Evolutionary conservation across 2,888 invertebrate genomes (phyloP).

Genomic region (Hirtodrosophila alboralis): DNA sequence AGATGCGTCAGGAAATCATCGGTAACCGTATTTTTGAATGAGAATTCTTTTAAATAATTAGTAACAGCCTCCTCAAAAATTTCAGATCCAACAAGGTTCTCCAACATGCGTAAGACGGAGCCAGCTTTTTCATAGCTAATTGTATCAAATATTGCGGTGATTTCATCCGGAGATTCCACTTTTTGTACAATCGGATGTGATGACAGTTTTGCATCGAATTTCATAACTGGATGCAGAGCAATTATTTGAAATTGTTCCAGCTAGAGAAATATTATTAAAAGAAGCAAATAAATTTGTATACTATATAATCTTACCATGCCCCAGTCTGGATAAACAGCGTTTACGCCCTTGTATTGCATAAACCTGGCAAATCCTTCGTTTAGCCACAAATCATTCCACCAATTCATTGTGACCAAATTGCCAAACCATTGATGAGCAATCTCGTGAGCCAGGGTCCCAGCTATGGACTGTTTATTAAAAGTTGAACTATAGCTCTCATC

Average conservation of each 20-base stretch:
- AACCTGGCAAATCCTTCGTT: slow-evolving; percentile 96
- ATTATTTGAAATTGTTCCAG: slow-evolving; percentile 89
- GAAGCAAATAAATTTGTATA: too few relatives aligned
- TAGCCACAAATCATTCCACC: slow-evolving; percentile 97
- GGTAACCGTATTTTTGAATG: slow-evolving; percentile 91
- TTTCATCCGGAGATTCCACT: slow-evolving; percentile 93
- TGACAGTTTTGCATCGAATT: slow-evolving; percentile 90
- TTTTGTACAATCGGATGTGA: slow-evolving; percentile 95
- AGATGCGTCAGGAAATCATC: slow-evolving; percentile 87
- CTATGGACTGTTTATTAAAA: slow-evolving; percentile 90
- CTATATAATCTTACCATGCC: slow-evolving; percentile 88
- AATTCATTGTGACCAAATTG: slow-evolving; percentile 94
- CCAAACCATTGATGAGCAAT: slow-evolving; percentile 98
- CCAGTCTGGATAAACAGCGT: slow-evolving; percentile 90
- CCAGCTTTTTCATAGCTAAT: slow-evolving; percentile 96
- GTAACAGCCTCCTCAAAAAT: slow-evolving; percentile 90
- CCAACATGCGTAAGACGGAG: slow-evolving; percentile 93
- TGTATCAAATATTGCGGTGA: slow-evolving; percentile 94
- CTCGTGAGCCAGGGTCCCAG: slow-evolving; percentile 94
- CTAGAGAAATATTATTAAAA: too few relatives aligned
- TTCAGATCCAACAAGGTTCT: slow-evolving; percentile 88
- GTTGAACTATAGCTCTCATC: slow-evolving; percentile 90
- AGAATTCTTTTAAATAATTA: slow-evolving; percentile 89
- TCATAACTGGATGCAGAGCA: slow-evolving; percentile 89
- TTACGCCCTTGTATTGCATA: slow-evolving; percentile 91